A percentile compares a stretch with the other conserved stretches of the same genome.
phyloP scores from a whole-genome alignment of 2,797 vertebrate genomes.

The Potorous gilbertii region DNA sequence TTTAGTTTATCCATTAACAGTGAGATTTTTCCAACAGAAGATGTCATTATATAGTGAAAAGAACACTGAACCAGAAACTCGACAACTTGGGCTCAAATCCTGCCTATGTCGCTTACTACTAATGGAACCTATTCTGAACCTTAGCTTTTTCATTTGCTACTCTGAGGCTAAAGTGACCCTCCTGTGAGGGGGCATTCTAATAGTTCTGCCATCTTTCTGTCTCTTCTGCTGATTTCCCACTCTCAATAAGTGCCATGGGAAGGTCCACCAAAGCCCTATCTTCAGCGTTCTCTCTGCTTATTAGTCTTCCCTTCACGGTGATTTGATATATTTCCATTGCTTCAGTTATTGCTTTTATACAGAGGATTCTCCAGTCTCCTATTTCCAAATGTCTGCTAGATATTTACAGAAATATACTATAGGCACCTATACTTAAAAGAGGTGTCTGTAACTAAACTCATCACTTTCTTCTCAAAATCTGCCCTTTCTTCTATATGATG shows the following conservation, averaged over 20 bases:
- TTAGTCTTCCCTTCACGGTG: not conserved
- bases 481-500: not conserved
- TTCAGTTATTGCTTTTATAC: not conserved
- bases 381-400: not conserved
- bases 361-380: not conserved
- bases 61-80: not conserved
- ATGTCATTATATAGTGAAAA: not conserved
- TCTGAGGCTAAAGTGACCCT: not conserved
- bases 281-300: not conserved
- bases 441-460: not conserved
- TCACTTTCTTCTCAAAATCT: not conserved
- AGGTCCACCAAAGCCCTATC: not conserved
- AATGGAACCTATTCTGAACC: not conserved
- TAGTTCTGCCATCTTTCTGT: not conserved
- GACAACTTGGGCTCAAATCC: not conserved
- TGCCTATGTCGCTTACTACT: not conserved
- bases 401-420: not conserved
- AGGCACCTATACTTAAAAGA: not conserved
- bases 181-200: not conserved
- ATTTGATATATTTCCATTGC: not conserved
- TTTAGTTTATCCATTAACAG: not conserved
- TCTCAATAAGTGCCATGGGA: not conserved
- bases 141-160: not conserved
- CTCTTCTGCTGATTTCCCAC: not conserved
- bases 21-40: not conserved